A percentile compares a stretch with the other conserved stretches of the same genome.
Evolutionary conservation across 2,888 invertebrate species (phyloP).

Genomic region (Diarsia brunnea): DNA sequence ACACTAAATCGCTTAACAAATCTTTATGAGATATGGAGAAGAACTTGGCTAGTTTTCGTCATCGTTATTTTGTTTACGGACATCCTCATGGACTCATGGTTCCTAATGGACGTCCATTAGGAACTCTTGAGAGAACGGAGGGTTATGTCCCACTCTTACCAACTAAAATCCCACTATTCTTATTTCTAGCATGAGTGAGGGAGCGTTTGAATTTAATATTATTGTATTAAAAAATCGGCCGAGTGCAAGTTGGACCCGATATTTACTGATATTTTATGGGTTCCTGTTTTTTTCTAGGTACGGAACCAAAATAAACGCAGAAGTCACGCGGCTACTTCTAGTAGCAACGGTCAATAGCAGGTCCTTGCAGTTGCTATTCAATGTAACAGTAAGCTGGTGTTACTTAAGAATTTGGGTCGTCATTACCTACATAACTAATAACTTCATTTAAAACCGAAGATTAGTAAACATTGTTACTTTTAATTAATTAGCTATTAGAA

Average conservation of each 20-base stretch:
- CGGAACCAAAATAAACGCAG: neutral
- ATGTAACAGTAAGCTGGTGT: neutral
- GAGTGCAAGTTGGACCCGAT: no score
- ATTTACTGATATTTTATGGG: no score
- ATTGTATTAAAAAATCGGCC: neutral
- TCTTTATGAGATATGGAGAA: neutral
- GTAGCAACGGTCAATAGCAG: neutral
- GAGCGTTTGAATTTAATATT: neutral
- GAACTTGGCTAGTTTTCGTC: neutral
- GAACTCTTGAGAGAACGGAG: no score
- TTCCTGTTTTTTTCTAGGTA: no score
- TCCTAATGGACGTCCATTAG: no score
- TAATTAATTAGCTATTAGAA: constrained; percentile 9
- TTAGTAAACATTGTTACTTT: neutral
- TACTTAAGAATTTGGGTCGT: neutral
- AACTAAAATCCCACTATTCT: neutral
- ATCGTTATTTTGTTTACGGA: neutral
- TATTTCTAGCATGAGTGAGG: neutral
- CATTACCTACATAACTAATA: neutral
- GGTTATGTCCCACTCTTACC: no score
- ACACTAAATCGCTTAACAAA: no score
- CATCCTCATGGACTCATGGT: neutral
- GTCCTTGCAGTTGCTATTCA: neutral
- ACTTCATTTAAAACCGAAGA: neutral
- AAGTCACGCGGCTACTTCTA: neutral